These are phyloP conservation scores for Solea solea DNA, from an alignment of 2,113 vertebrate species.

Conservation along the genomic window DNA sequence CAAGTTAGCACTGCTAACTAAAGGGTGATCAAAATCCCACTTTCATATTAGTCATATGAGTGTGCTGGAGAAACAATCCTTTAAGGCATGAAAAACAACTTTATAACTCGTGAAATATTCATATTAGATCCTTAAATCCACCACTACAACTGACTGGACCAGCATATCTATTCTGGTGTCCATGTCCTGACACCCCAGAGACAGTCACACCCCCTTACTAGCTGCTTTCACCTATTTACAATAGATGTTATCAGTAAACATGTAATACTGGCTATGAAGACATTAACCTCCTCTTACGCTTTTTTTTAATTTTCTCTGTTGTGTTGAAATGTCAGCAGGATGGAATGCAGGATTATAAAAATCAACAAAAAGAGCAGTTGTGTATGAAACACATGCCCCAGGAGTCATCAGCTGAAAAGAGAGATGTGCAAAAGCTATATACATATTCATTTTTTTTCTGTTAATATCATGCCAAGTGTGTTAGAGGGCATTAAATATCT, in stretches of 20 bases:
- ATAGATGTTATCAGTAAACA: too few species aligned
- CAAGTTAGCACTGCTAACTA: too few species aligned
- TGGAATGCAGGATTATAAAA: not conserved
- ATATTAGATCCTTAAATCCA: not conserved
- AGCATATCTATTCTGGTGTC: not conserved
- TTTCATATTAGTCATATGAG: too few species aligned
- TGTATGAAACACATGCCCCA: too few species aligned
- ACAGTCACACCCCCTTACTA: not conserved
- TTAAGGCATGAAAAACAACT: too few species aligned
- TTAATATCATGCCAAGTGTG: constrained; percentile 6
- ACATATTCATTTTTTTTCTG: not conserved
- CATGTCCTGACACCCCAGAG: not conserved
- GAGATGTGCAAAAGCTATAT: too few species aligned
- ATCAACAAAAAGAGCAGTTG: not conserved
- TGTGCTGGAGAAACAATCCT: too few species aligned
- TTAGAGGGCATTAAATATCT: not conserved
- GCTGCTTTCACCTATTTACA: not conserved
- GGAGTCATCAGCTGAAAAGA: too few species aligned
- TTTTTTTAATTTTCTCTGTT: too few species aligned
- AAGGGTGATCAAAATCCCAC: too few species aligned
- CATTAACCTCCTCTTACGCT: not conserved
- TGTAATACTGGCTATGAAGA: not conserved
- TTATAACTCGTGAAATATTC: not conserved
- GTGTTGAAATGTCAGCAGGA: too few species aligned
- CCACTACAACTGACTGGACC: not conserved